Evolutionary conservation across 2,888 invertebrate genomes (phyloP).

Genomic region (Ennomos quercinarius): DNA sequence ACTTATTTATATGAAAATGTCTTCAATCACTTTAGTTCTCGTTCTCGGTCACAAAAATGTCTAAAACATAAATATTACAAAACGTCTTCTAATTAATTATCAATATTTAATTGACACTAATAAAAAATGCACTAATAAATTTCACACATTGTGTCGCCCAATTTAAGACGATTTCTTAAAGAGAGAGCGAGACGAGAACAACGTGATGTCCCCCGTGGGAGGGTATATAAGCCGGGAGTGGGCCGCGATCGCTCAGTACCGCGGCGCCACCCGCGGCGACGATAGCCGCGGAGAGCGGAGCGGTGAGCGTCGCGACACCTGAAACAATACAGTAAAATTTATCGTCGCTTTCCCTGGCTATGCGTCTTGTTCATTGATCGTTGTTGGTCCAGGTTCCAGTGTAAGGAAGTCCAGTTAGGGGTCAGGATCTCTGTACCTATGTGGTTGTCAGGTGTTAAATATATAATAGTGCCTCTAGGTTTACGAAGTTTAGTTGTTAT

Average conservation of each 20-base stretch:
- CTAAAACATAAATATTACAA: constrained; percentile 17
- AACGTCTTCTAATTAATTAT: constrained; percentile 23
- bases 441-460: no score
- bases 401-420: no score
- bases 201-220: constrained; percentile 39
- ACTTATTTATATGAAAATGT: constrained; percentile 24
- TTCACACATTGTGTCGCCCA: constrained; percentile 9
- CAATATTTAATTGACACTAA: constrained; percentile 41
- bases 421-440: no score
- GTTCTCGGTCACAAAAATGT: constrained; percentile 24
- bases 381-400: no score
- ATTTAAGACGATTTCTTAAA: constrained; percentile 6
- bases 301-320: constrained; percentile 69
- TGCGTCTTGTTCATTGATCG: no score
- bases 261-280: constrained; percentile 79
- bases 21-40: constrained; percentile 19
- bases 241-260: constrained; percentile 67
- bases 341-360: no score
- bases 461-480: no score
- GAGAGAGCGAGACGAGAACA: constrained; percentile 49
- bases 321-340: constrained; percentile 24
- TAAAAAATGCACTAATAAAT: constrained; percentile 13
- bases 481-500: no score
- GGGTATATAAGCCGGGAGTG: constrained; percentile 46
- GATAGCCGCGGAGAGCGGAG: constrained; percentile 76